Evolutionary conservation across 1,140 invertebrate species (phyloP).

Genomic region (Drepana arcuata): DNA sequence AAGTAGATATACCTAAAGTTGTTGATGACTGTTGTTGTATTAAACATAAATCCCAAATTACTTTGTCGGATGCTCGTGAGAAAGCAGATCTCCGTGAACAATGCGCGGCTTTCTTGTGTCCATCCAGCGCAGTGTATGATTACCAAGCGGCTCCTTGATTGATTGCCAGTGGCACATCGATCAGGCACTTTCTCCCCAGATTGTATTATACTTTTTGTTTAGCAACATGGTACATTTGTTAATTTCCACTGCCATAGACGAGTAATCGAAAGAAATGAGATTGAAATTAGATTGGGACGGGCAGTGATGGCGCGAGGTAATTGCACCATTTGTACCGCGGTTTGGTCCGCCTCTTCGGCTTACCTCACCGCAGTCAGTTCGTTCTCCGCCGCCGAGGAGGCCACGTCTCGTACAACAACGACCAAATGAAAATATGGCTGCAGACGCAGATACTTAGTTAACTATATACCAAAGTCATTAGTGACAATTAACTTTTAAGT

Average conservation of each 20-base stretch:
- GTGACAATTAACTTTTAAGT: slow-evolving; percentile 36
- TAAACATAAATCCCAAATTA: slow-evolving; percentile 9
- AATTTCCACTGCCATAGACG: slow-evolving; percentile 42
- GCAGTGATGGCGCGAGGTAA: slow-evolving; percentile 42
- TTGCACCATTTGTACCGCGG: slow-evolving; percentile 28
- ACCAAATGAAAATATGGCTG: slow-evolving; percentile 32
- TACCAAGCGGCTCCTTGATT: slow-evolving; percentile 22
- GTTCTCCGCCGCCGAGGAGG: slow-evolving; percentile 36
- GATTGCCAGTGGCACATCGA: slow-evolving; percentile 14
- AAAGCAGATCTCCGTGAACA: slow-evolving; percentile 8
- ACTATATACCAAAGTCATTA: slow-evolving; percentile 24
- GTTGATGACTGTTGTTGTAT: neutral
- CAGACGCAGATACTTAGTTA: slow-evolving; percentile 22
- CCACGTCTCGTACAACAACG: slow-evolving; percentile 22
- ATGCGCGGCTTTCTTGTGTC: slow-evolving; percentile 8
- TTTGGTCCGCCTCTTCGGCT: slow-evolving; percentile 14
- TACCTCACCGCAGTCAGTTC: slow-evolving; percentile 42
- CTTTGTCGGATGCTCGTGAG: slow-evolving; percentile 7
- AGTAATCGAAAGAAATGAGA: slow-evolving; percentile 58
- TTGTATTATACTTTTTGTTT: slow-evolving; percentile 26
- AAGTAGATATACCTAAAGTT: too few relatives aligned
- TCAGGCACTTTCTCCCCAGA: slow-evolving; percentile 42
- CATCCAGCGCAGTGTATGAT: slow-evolving; percentile 5
- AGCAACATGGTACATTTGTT: slow-evolving; percentile 34
- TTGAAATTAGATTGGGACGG: slow-evolving; percentile 38